These are phyloP conservation scores for Ylistrum balloti DNA, from an alignment of 1,140 invertebrate species.

Conservation along the genomic window DNA sequence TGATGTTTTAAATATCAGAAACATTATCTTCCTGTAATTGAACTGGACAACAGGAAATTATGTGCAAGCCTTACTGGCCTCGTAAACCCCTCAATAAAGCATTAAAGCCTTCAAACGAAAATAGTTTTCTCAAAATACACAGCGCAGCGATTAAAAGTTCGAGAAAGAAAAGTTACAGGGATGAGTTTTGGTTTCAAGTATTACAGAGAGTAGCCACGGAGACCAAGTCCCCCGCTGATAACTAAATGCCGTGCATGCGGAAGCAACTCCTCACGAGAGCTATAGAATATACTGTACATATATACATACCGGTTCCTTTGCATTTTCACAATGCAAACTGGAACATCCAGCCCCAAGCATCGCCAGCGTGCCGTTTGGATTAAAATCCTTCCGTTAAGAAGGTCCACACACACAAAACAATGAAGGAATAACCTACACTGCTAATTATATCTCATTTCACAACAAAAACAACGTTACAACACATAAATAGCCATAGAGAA, in stretches of 20 bases:
- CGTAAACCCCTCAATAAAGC: too few species aligned
- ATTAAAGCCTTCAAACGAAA: too few species aligned
- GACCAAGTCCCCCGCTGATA: neutral
- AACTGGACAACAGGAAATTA: too few species aligned
- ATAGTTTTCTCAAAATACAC: too few species aligned
- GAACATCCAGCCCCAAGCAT: neutral
- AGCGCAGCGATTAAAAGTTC: too few species aligned
- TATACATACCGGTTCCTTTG: conserved; percentile 36
- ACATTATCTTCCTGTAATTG: too few species aligned
- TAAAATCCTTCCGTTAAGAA: neutral
- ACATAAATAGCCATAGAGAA: conserved; percentile 3
- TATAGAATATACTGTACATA: neutral
- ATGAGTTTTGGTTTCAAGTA: too few species aligned
- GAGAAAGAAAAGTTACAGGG: too few species aligned
- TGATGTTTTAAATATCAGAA: too few species aligned
- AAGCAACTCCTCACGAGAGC: neutral
- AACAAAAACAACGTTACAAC: conserved; percentile 12
- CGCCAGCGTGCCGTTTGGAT: neutral
- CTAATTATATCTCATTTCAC: conserved; percentile 8
- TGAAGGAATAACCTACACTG: neutral
- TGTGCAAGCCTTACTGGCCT: too few species aligned
- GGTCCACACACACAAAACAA: conserved; percentile 6
- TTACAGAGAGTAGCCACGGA: neutral
- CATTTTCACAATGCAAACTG: conserved; percentile 25
- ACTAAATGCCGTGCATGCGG: conserved; percentile 12